These are phyloP conservation scores for Ptychodera flava DNA, from an alignment of 35 echinoderm and acorn worm species.

Conservation along the genomic window DNA sequence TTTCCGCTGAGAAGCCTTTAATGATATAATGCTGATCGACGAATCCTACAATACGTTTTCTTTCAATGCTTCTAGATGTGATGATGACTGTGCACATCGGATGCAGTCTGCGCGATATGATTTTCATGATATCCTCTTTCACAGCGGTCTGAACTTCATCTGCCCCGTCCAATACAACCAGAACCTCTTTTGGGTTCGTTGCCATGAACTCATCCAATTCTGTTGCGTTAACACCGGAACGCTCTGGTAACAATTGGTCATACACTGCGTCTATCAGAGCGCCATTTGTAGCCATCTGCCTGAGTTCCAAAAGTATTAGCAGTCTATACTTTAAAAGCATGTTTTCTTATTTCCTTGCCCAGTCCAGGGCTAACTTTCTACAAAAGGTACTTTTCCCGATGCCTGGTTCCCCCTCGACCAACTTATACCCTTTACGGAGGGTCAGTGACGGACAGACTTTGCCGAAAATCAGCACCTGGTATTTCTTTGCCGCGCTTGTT, in stretches of 20 bases:
- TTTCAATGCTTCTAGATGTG: not conserved
- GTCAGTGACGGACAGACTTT: not conserved
- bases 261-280: not conserved
- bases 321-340: not conserved
- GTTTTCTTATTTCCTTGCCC: not conserved
- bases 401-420: not conserved
- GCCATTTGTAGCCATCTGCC: not conserved
- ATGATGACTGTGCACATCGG: not conserved
- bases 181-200: not conserved
- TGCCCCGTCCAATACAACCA: not conserved
- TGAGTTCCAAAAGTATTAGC: not conserved
- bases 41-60: not conserved
- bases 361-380: not conserved
- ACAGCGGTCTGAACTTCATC: not conserved
- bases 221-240: not conserved
- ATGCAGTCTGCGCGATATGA: not conserved
- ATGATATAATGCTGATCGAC: not conserved
- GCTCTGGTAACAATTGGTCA: not conserved
- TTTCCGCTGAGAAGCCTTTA: not conserved
- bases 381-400: not conserved
- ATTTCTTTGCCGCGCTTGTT: not conserved
- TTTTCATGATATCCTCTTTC: not conserved
- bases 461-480: not conserved
- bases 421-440: not conserved
- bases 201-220: not conserved